phyloP scores from a whole-genome alignment of 2,888 invertebrate species.

The Drymonia ruficornis region DNA sequence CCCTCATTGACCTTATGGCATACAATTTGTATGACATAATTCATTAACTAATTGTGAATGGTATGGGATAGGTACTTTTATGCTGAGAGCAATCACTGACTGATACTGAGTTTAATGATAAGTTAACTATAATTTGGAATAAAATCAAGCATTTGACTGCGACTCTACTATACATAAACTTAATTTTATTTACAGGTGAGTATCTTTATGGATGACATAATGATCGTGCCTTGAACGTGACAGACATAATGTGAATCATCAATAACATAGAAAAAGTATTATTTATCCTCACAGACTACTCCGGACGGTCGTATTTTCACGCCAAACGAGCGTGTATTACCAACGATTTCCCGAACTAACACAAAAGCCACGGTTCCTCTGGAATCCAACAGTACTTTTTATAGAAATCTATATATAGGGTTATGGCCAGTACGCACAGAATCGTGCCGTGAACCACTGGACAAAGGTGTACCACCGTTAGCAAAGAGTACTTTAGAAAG shows the following conservation, averaged over 20 bases:
- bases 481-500: slow-evolving; percentile 16
- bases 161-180: neutral
- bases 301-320: slow-evolving; percentile 7
- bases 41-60: slow-evolving; percentile 37
- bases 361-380: slow-evolving; percentile 44
- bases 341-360: slow-evolving; percentile 20
- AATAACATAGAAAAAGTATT: slow-evolving; percentile 8
- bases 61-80: neutral
- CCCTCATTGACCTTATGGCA: slow-evolving; percentile 65
- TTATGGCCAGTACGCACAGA: slow-evolving; percentile 54
- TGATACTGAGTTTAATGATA: neutral
- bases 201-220: slow-evolving; percentile 39
- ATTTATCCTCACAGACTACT: neutral
- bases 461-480: slow-evolving; percentile 43
- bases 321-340: slow-evolving; percentile 15
- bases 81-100: neutral
- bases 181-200: slow-evolving; percentile 45
- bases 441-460: slow-evolving; percentile 48
- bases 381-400: slow-evolving; percentile 65
- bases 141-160: too few relatives aligned
- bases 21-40: slow-evolving; percentile 59
- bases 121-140: neutral
- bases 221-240: slow-evolving; percentile 52
- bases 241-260: slow-evolving; percentile 43
- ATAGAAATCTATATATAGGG: slow-evolving; percentile 69